These are phyloP conservation scores for Calidris pygmaea DNA, from an alignment of 2,113 vertebrate genomes.

Conservation along the genomic window DNA sequence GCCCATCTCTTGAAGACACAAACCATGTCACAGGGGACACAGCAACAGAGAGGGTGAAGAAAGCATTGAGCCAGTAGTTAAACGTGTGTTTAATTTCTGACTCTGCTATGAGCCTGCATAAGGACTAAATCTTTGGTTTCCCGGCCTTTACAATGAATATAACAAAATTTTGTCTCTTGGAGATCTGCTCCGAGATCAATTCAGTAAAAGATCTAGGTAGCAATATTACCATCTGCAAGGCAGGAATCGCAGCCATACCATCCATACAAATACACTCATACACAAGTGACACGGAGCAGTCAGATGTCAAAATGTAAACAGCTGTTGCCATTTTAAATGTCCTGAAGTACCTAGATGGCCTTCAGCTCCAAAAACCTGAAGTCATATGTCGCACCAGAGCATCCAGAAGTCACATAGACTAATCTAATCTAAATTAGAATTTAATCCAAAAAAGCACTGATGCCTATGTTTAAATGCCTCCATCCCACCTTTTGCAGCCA, in stretches of 20 bases:
- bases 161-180: neutral
- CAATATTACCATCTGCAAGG: neutral
- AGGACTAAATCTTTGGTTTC: fast-evolving
- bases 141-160: neutral
- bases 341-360: neutral
- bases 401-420: neutral
- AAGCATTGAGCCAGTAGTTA: neutral
- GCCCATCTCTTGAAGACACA: neutral
- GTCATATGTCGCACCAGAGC: neutral
- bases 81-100: neutral
- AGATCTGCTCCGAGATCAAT: neutral
- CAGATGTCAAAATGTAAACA: neutral
- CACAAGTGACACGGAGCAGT: fast-evolving
- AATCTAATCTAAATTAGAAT: too few species aligned
- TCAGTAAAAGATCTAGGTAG: neutral
- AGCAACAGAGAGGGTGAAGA: neutral
- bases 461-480: neutral
- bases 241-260: fast-evolving
- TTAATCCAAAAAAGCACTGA: neutral
- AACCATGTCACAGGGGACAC: neutral
- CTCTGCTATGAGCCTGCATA: neutral
- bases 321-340: neutral
- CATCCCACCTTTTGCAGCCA: neutral
- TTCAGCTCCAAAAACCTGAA: neutral
- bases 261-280: neutral